phyloP scores from a whole-genome alignment of 2,888 invertebrate genomes.

The Corythucha ciliata region DNA sequence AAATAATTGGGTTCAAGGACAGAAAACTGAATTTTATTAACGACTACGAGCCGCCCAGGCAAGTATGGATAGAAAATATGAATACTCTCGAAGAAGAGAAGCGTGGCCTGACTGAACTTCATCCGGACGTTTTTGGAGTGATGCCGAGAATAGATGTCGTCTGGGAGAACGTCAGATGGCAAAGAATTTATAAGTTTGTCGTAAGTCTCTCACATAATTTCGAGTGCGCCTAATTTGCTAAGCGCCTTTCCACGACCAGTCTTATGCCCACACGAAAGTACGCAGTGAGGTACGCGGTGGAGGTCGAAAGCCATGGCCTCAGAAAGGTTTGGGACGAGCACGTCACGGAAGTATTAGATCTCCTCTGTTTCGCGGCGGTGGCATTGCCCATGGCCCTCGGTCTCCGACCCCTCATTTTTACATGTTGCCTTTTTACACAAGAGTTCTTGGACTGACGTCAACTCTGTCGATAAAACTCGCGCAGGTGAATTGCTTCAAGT shows the following conservation, averaged over 20 bases:
- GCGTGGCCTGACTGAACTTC: constrained; percentile 76
- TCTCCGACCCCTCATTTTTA: constrained; percentile 85
- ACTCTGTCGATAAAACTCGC: constrained; percentile 84
- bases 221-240: background rate
- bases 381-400: constrained; percentile 79
- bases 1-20: too few relatives aligned
- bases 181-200: constrained; percentile 67
- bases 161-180: constrained; percentile 79
- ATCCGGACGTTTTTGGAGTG: constrained; percentile 77
- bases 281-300: constrained; percentile 73
- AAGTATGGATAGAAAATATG: constrained; percentile 69
- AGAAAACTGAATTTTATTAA: constrained; percentile 12
- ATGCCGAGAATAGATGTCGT: constrained; percentile 80
- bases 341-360: constrained; percentile 87
- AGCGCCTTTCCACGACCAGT: constrained; percentile 39
- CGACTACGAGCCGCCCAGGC: constrained; percentile 16
- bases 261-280: constrained; percentile 62
- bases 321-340: constrained; percentile 84
- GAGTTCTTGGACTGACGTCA: constrained; percentile 71
- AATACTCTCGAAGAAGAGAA: constrained; percentile 65
- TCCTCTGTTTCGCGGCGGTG: constrained; percentile 71
- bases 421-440: constrained; percentile 72
- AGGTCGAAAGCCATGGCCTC: constrained; percentile 92
- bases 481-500: too few relatives aligned
- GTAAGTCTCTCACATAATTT: constrained; percentile 43